A percentile compares a stretch with the other conserved stretches of the same genome.
Evolutionary conservation across 2,113 vertebrate species (phyloP).

Genomic region (Polypterus bichir): DNA sequence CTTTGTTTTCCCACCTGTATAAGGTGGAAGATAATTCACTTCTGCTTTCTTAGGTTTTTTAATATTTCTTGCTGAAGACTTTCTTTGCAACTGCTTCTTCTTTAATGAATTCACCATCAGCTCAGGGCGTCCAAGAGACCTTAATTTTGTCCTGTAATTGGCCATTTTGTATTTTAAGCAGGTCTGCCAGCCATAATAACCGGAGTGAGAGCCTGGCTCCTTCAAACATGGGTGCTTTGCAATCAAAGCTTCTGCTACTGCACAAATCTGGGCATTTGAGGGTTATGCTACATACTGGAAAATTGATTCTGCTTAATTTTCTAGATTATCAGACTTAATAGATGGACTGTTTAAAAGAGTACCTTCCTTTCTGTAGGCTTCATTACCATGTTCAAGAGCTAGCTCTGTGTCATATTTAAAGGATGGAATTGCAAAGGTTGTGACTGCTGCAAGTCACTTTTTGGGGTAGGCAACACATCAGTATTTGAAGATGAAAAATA

Average conservation of each 20-base stretch:
- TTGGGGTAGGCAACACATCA: no score
- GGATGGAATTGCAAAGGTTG: conserved; percentile 11
- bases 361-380: conserved; percentile 13
- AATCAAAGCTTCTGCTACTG: conserved; percentile 5
- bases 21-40: conserved; percentile 21
- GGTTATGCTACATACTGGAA: conserved; percentile 7
- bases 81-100: conserved; percentile 10
- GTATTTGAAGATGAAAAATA: no score
- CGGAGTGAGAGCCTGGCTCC: conserved; percentile 1
- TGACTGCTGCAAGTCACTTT: background rate
- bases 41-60: conserved; percentile 22
- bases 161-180: conserved; percentile 9
- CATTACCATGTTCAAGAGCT: conserved; percentile 9
- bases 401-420: conserved; percentile 14
- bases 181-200: conserved; percentile 9
- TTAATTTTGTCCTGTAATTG: conserved; percentile 14
- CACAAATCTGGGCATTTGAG: conserved; percentile 4
- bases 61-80: conserved; percentile 19
- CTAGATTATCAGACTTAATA: conserved; percentile 10
- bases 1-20: conserved; percentile 17
- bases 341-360: conserved; percentile 7
- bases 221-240: conserved; percentile 9
- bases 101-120: conserved; percentile 21
- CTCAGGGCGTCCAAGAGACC: conserved; percentile 18
- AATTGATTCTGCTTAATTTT: conserved; percentile 7